Conservation (phyloP, 2,888 invertebrate genomes). For the Neoitamus cyanurus region DNA sequence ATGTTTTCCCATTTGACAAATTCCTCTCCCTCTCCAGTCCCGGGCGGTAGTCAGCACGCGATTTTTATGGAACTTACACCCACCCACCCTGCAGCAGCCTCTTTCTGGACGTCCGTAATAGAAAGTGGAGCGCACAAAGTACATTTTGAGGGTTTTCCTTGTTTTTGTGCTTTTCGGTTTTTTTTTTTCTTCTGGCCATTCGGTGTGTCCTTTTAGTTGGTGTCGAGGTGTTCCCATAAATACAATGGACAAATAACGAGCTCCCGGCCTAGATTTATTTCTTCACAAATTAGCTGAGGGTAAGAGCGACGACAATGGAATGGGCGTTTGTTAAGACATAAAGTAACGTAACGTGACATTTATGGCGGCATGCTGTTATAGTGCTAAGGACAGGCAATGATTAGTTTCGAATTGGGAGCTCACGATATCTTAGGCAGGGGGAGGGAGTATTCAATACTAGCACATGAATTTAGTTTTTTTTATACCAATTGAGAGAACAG, state of each 20-base stretch:
- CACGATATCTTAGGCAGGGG: background rate
- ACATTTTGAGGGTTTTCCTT: background rate
- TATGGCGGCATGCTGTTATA: constrained; percentile 52
- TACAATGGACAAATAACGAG: constrained; percentile 55
- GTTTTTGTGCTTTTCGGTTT: background rate
- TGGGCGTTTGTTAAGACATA: constrained; percentile 56
- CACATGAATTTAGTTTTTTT: too few relatives aligned
- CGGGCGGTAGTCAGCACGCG: constrained; percentile 53
- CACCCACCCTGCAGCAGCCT: background rate
- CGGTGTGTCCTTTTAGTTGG: constrained; percentile 48
- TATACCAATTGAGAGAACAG: too few relatives aligned
- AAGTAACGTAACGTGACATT: constrained; percentile 59
- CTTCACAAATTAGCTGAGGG: constrained; percentile 41
- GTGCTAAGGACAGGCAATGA: background rate
- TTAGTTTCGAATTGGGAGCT: background rate
- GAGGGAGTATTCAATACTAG: too few relatives aligned
- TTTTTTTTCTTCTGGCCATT: background rate
- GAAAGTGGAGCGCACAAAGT: background rate
- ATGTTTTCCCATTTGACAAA: constrained; percentile 58
- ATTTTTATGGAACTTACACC: constrained; percentile 53
- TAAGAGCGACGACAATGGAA: constrained; percentile 48
- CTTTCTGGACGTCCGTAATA: constrained; percentile 11
- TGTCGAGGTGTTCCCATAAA: constrained; percentile 61
- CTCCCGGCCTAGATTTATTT: constrained; percentile 52
- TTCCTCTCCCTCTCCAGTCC: constrained; percentile 49